These are phyloP conservation scores for Capitulum mitella DNA, from an alignment of 2,888 invertebrate genomes.

Conservation along the genomic window DNA sequence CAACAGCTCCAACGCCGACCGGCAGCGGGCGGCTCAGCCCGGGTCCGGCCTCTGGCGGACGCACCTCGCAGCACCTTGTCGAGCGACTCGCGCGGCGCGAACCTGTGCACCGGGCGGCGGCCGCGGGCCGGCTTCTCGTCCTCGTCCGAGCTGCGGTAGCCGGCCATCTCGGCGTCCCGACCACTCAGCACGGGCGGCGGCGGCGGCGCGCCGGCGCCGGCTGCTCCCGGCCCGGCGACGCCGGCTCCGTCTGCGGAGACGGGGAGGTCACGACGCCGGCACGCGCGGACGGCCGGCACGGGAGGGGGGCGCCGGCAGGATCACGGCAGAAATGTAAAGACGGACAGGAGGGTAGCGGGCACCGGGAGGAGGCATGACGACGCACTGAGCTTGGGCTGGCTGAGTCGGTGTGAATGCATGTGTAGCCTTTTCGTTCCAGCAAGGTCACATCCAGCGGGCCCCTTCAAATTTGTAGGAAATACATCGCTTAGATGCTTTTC, in stretches of 20 bases:
- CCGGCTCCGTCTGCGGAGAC: background rate
- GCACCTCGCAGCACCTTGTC: background rate
- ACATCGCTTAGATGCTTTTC: no score
- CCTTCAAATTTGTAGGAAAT: no score
- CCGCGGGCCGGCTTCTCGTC: background rate
- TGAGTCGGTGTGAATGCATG: no score
- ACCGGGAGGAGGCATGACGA: no score
- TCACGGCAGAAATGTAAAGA: no score
- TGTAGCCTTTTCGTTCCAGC: no score
- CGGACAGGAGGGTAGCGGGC: no score
- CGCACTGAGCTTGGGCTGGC: no score
- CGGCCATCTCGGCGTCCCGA: background rate
- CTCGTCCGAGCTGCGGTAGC: conserved; percentile 2
- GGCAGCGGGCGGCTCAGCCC: no score
- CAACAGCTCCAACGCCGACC: no score
- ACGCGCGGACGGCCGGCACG: background rate
- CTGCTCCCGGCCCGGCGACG: background rate
- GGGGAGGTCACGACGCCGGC: background rate
- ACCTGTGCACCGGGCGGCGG: background rate
- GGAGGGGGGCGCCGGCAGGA: background rate
- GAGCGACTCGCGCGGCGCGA: background rate
- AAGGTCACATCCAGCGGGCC: no score
- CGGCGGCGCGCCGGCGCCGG: background rate
- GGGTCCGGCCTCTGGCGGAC: background rate
- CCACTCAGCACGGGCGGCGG: background rate